Evolutionary conservation across 37 sponge, comb jelly and placozoan genomes (phyloP).

Genomic region (Spongilla lacustris): DNA sequence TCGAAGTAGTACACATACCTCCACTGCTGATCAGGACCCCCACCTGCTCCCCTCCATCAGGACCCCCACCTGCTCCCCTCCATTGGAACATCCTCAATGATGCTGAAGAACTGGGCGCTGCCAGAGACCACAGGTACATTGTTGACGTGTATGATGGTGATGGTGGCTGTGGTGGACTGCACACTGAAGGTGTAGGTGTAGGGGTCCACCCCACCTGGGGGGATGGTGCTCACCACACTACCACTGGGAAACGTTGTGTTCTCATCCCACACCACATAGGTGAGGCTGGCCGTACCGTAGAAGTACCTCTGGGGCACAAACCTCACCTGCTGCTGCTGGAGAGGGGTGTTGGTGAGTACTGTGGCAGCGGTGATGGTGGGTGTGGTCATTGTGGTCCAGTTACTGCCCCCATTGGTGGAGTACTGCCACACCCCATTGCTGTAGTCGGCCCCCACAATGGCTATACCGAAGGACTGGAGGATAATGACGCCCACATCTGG

Average conservation of each 20-base stretch:
- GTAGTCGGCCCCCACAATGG: constrained; percentile 59
- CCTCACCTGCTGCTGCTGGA: constrained; percentile 58
- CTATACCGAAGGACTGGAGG: constrained; percentile 74
- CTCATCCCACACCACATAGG: constrained; percentile 85
- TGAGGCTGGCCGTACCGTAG: constrained; percentile 69
- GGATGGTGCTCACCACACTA: background rate
- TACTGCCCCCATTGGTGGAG: constrained; percentile 55
- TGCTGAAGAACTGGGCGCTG: constrained; percentile 19
- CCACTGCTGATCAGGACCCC: constrained; percentile 24
- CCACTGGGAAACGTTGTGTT: constrained; percentile 71
- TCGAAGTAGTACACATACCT: constrained; percentile 21
- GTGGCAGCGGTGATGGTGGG: constrained; percentile 50
- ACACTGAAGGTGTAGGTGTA: constrained; percentile 79
- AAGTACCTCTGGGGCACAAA: constrained; percentile 74
- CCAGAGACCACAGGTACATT: constrained; percentile 62
- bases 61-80: too few relatives aligned
- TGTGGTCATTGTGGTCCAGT: constrained; percentile 67
- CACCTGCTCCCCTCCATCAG: constrained; percentile 48
- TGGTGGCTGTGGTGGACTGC: constrained; percentile 51
- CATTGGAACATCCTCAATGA: constrained; percentile 57
- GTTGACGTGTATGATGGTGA: constrained; percentile 82
- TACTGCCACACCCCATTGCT: constrained; percentile 83
- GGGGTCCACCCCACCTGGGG: constrained; percentile 39
- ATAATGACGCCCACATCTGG: constrained; percentile 43
- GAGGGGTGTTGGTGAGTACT: constrained; percentile 53